These are phyloP conservation scores for Poecilia latipinna DNA, from an alignment of 2,113 vertebrate genomes.

Conservation along the genomic window DNA sequence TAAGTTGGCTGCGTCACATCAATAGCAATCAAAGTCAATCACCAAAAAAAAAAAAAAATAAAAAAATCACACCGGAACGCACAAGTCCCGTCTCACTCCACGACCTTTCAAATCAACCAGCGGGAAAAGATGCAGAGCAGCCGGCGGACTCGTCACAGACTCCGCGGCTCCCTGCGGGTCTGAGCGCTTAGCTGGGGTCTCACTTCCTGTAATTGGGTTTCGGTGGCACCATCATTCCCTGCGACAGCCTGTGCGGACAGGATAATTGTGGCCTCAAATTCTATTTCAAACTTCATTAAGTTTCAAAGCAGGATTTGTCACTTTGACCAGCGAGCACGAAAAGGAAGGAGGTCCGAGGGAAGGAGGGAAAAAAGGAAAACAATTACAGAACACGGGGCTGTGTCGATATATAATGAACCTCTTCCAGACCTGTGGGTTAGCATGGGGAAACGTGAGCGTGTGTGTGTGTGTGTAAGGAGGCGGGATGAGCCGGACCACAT, in stretches of 20 bases:
- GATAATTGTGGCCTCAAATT: slow-evolving; percentile 75
- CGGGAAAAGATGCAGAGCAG: slow-evolving; percentile 1
- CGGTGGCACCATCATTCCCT: slow-evolving; percentile 68
- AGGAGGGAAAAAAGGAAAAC: slow-evolving; percentile 41
- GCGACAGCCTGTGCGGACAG: slow-evolving; percentile 65
- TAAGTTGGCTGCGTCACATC: slow-evolving; percentile 22
- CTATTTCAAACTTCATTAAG: slow-evolving; percentile 82
- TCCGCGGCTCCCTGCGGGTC: slow-evolving; percentile 13
- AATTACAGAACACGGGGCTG: slow-evolving; percentile 44
- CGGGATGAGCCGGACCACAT: slow-evolving; percentile 20
- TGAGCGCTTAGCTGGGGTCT: slow-evolving; percentile 54
- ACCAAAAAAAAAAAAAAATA: too few species aligned
- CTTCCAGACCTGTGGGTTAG: slow-evolving; percentile 14
- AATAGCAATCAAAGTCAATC: slow-evolving; percentile 2
- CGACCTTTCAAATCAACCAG: slow-evolving; percentile 1
- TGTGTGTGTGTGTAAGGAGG: not conserved
- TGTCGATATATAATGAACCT: slow-evolving; percentile 67
- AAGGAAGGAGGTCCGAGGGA: slow-evolving; percentile 25
- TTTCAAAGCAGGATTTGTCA: slow-evolving; percentile 78
- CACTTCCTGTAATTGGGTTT: slow-evolving; percentile 65
- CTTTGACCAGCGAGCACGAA: slow-evolving; percentile 55
- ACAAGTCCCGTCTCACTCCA: not conserved
- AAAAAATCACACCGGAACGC: not conserved
- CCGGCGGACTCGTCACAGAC: not conserved
- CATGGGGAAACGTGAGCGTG: not conserved